Evolutionary conservation across 2,797 vertebrate species (phyloP), one percentile per base, ranked within the genome.

Genomic region (Lacerta bilineata): DNA sequence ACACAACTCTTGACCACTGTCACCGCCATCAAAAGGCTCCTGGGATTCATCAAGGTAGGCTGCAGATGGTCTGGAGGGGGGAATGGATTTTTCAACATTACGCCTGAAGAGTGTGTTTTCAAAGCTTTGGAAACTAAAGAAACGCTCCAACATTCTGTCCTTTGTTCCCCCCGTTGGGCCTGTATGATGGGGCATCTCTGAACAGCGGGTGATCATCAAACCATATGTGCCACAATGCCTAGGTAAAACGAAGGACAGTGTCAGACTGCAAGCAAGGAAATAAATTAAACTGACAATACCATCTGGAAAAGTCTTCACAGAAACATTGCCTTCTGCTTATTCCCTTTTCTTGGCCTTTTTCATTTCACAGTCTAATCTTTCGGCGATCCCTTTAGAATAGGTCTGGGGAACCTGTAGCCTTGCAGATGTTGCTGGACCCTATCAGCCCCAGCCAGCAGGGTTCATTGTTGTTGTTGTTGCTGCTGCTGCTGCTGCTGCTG

Each of bases 51-150:
- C 80, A 61, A 7, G 77, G 66, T 43, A 3, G 10, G 1, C 76
- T 91, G 85, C 59, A 84, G 84, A 90, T 76, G 13, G 84, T 29
- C 36, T 10, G 89, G 69, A 90, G 88, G 85, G 50, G 78, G 72
- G 75, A 88, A 80, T 33, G 69, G 61, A 87, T 87, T 66, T 71
- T 71, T 78, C 72, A 43, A 29, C 8, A 25, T 79, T 83, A 88
- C 85, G 55, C 20, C 23, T 74, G 29, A 41, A 86, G 85, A 88
- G 3, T 41, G 61, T 23, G 78, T 74, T 75, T 75, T 29, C 11
- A 7, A 20, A 27, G 23, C 69, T 87, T n/a, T 64, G 61, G 69
- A 72, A 72, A 43, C 0, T 41, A 29, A 84, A 9, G 68, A 80
- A 0, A 17, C 64, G 1, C 50, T 87, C 25, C 7, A 1, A 2